These are phyloP conservation scores for Formica selysi DNA, from an alignment of 1,140 invertebrate genomes.

Conservation along the genomic window DNA sequence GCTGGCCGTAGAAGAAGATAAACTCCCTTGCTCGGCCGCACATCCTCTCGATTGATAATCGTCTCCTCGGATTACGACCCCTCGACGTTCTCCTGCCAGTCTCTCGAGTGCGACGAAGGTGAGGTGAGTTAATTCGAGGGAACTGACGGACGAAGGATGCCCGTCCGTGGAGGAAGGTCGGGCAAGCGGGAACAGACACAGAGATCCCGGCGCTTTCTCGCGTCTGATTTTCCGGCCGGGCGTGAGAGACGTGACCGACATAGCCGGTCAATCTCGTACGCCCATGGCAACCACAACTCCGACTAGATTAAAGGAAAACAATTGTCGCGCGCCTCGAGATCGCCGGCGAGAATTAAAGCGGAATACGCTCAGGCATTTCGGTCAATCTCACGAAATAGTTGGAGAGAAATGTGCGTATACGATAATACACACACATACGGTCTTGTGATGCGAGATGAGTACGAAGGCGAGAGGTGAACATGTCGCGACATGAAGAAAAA, in stretches of 20 bases:
- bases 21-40: constrained; percentile 8
- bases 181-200: background rate
- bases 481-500: constrained; percentile 33
- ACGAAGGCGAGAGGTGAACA: background rate
- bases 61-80: constrained; percentile 44
- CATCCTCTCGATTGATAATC: constrained; percentile 50
- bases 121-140: constrained; percentile 55
- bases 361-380: background rate
- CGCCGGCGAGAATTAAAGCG: constrained; percentile 6
- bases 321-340: constrained; percentile 57
- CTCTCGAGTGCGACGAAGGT: constrained; percentile 34
- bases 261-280: constrained; percentile 56
- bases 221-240: constrained; percentile 38
- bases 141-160: constrained; percentile 34
- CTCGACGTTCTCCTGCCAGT: background rate
- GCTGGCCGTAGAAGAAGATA: constrained; percentile 16
- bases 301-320: constrained; percentile 76
- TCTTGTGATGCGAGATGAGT: background rate
- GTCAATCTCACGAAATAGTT: background rate
- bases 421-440: background rate
- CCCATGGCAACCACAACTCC: background rate
- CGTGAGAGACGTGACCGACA: constrained; percentile 66
- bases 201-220: background rate
- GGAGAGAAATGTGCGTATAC: background rate
- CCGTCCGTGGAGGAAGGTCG: background rate